Evolutionary conservation across 2,888 invertebrate genomes (phyloP), one percentile per base, ranked within the genome.

Genomic region (Peribatodes rhomboidaria): DNA sequence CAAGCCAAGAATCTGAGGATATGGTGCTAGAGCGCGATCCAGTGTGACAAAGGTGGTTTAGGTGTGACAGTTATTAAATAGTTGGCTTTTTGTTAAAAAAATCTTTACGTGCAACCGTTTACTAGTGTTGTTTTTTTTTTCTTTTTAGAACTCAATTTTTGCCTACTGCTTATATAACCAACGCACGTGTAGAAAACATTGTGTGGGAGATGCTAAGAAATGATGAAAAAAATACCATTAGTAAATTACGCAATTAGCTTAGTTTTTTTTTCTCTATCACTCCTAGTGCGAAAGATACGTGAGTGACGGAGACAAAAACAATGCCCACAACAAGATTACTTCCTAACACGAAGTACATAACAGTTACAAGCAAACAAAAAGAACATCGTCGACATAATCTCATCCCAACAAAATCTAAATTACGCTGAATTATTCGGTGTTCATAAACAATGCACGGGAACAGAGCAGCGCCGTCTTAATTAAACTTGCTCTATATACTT

Each of bases 401-500:
- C 33, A 73, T 74, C 64, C 56, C 68, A 77, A 73, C 74, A 76
- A 80, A 83, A 78, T 81, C 77, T 78, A 74, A 84, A 83, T 85
- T 80, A 81, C 79, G 77, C 75, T 81, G 78, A 85, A 86, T 85
- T 81, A 87, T 87, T 85, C 81, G 72, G 73, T 74, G 68, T 83
- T 88, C 87, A 90, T 90, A 88, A 90, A 90, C 88, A 90, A 90
- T 90, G 88, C 85, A 90, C 71, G 83, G 81, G 76, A 85, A 85
- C 82, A 86, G 87, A 86, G 86, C 83, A 83, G 85, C 80, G 77
- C 83, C 85, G 86, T 87, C 87, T 88, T 89, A 90, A 88, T 90
- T 88, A 88, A 88, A 88, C 81, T 89, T 85, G 82, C 91, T 92
- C 92, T 89, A 88, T 92, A 88, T 86, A 88, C 82, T 86, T 92